Evolutionary conservation across 2,113 vertebrate genomes (phyloP), one percentile per base, ranked within the genome.

Genomic region (Upupa epops): DNA sequence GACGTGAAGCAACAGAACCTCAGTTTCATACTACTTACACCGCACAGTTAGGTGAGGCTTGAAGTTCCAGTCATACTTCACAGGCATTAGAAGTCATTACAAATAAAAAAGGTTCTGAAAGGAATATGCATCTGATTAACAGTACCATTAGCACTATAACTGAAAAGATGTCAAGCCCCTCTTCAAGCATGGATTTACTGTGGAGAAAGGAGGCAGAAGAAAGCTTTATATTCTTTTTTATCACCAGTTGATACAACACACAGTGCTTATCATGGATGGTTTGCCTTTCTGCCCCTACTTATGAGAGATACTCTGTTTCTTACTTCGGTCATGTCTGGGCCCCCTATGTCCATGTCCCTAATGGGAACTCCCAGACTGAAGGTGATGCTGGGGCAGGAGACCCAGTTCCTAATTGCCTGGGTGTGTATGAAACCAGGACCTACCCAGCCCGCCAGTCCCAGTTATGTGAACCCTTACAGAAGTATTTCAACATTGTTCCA

Each of bases 1-100:
- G 54, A 25, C 46, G 5, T 9, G 60, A 9, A 66, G 29, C 0
- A 0, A 13, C 2, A 4, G 31, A 6, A 1, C 21, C 34, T 28
- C 1, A 0, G 28, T 16, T 34, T 31, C 11, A 0, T 5, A 2
- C 18, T 3, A 12, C 46, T 51, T 52, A 40, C n/a, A 21, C 7
- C 7, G 7, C 64, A 11, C 52, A 6, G 51, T 28, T 5, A 29
- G 59, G 49, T 2, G 32, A 69, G n/a, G 54, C 52, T 55, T 8
- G 28, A 36, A 37, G 37, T 29, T 75, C 45, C 63, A 31, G 21
- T 8, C 26, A 1, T 24, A 4, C 6, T 20, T 75, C 49, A 20
- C 17, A 0, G 3, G 20, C 4, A 0, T 13, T 52, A 25, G 22
- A 85, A 69, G 40, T 36, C 63, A 31, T 37, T 51, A 15, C 42